These are phyloP conservation scores for Datnioides undecimradiatus DNA, from an alignment of 2,113 vertebrate genomes.

Conservation along the genomic window DNA sequence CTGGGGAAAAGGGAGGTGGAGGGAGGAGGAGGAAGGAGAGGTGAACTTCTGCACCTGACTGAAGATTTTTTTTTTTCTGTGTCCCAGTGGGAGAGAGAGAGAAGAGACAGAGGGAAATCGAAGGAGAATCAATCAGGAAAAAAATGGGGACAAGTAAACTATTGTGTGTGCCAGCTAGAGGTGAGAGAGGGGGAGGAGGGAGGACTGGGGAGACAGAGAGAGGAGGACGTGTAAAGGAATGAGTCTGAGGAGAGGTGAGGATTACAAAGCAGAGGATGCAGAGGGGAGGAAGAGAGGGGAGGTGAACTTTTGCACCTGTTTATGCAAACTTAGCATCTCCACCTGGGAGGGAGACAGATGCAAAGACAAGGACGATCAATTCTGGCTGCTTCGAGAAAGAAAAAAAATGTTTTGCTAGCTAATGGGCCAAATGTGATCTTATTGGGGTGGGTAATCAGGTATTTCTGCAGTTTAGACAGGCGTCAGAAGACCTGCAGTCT, in stretches of 20 bases:
- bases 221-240: neutral
- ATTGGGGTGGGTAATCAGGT: conserved; percentile 5
- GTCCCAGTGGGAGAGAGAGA: conserved; percentile 42
- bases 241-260: neutral
- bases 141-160: conserved; percentile 3
- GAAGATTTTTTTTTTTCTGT: neutral
- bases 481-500: neutral
- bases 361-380: conserved; percentile 30
- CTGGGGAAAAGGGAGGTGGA: neutral
- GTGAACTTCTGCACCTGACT: conserved; percentile 44
- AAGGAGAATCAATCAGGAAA: conserved; percentile 32
- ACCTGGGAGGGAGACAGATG: conserved; percentile 28
- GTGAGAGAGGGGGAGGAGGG: conserved; percentile 7
- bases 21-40: neutral
- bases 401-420: neutral
- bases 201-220: neutral
- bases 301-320: conserved; percentile 52
- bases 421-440: conserved; percentile 15
- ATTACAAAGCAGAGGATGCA: neutral
- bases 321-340: conserved; percentile 36
- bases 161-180: conserved; percentile 13
- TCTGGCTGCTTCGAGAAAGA: neutral
- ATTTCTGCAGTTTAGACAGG: neutral
- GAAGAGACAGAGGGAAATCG: conserved; percentile 4
- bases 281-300: neutral